Base-by-base conservation (phyloP, 2,113 vertebrate genomes). In the Peucedramus taeniatus region DNA sequence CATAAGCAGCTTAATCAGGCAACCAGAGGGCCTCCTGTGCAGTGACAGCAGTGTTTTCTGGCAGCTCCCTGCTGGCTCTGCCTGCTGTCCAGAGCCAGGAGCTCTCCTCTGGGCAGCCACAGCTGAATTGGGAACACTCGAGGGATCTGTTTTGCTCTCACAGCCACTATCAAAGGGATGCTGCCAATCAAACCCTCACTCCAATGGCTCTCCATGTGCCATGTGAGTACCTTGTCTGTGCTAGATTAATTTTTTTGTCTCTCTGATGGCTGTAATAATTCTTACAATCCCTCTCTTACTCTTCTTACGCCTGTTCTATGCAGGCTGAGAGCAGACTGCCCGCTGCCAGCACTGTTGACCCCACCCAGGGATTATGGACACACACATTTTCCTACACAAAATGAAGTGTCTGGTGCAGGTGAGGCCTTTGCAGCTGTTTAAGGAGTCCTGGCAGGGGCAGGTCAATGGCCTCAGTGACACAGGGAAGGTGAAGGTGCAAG, bases 301-400 rank as follows among this genome's bases (percentile, higher is more conserved):
- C 70, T 47, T 60, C 63, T 53, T 81, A 74, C 42, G 44, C 24
- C 27, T 17, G n/a, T 51, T 82, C 49, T 30, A 23, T 23, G 54
- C 19, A 21, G 1, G 3, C 17, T 2, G 10, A 75, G 13, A 83
- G 57, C 35, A 76, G 24, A 22, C 17, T 77, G 71, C 8, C 60
- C 0, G 0, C 56, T 66, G 61, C 24, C 44, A 16, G 3, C 54
- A 33, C 31, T 31, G 35, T 7, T 2, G 54, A 54, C 79, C 49
- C 13, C 44, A 54, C 45, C 4, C 39, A 47, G 35, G 30, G 39
- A 33, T 35, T 33, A 57, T 54, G 2, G 0, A 31, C 16, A 49
- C 60, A 22, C 14, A 24, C 10, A 10, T 57, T 87, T 70, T 61
- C 26, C 42, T 57, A 8, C 45, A 54, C 50, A 80, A 83, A 93